These are phyloP conservation scores for Lissonota sp. DNA, from an alignment of 2,888 invertebrate species.

Conservation along the genomic window DNA sequence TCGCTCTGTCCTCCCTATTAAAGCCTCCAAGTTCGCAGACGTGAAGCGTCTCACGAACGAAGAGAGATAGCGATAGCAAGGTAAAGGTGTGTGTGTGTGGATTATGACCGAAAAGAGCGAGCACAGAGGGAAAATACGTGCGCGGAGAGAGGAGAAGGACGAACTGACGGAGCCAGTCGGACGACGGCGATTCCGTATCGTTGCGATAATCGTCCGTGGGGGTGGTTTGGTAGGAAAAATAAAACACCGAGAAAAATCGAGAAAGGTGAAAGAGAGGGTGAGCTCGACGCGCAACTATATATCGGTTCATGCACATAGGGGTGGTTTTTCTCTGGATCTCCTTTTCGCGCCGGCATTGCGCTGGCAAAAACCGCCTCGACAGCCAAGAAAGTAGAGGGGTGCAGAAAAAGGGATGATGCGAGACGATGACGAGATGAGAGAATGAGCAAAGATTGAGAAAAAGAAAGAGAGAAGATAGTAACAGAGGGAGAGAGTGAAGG, in stretches of 20 bases:
- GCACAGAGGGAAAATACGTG: background rate
- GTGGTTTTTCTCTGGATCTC: slow-evolving; percentile 24
- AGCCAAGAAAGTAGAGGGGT: slow-evolving; percentile 37
- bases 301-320: slow-evolving; percentile 30
- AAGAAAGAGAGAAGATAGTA: slow-evolving; percentile 59
- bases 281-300: slow-evolving; percentile 4
- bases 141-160: slow-evolving; percentile 24
- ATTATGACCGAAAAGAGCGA: background rate
- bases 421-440: slow-evolving; percentile 27
- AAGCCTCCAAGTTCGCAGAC: slow-evolving; percentile 34
- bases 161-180: slow-evolving; percentile 56
- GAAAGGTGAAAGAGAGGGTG: slow-evolving; percentile 30
- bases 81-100: background rate
- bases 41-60: slow-evolving; percentile 19
- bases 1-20: slow-evolving; percentile 13
- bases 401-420: slow-evolving; percentile 41
- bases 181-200: slow-evolving; percentile 75
- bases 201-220: slow-evolving; percentile 75
- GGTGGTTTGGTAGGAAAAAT: background rate
- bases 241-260: background rate
- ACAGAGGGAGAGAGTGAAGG: slow-evolving; percentile 41
- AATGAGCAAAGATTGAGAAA: slow-evolving; percentile 64
- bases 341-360: slow-evolving; percentile 15
- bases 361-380: slow-evolving; percentile 1
- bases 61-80: too few relatives aligned